phyloP scores from a whole-genome alignment of 1,140 invertebrate genomes.

The Octopus bimaculoides region DNA sequence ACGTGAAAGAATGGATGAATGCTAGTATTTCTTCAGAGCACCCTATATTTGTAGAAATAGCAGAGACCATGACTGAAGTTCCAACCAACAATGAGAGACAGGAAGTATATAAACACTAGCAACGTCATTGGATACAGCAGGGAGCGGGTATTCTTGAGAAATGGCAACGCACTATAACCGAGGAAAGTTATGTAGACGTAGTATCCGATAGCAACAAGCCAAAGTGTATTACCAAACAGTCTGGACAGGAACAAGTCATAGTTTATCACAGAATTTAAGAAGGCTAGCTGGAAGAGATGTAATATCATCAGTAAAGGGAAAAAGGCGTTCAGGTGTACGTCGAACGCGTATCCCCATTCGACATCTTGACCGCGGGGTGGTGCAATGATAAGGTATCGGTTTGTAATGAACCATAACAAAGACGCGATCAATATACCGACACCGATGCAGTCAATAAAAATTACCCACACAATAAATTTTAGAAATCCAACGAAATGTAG shows the following conservation, averaged over 20 bases:
- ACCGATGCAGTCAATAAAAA: slow-evolving; percentile 92
- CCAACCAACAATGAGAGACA: slow-evolving; percentile 67
- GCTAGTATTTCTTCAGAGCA: slow-evolving; percentile 20
- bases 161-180: slow-evolving; percentile 92
- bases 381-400: slow-evolving; percentile 74
- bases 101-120: slow-evolving; percentile 75
- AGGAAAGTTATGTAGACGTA: slow-evolving; percentile 98
- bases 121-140: slow-evolving; percentile 84
- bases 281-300: slow-evolving; percentile 87
- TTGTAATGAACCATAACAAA: slow-evolving; percentile 84
- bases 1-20: background rate
- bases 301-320: slow-evolving; percentile 92
- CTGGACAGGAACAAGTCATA: slow-evolving; percentile 67
- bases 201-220: slow-evolving; percentile 87
- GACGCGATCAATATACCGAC: slow-evolving; percentile 86
- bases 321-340: slow-evolving; percentile 98
- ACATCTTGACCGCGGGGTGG: slow-evolving; percentile 72
- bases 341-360: slow-evolving; percentile 98
- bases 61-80: slow-evolving; percentile 58
- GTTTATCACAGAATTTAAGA: slow-evolving; percentile 79
- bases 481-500: slow-evolving; percentile 76
- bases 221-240: slow-evolving; percentile 90
- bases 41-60: slow-evolving; percentile 49
- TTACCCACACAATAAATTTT: slow-evolving; percentile 86
- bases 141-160: slow-evolving; percentile 82